Evolutionary conservation across 1,140 invertebrate genomes (phyloP).

Genomic region (Neodiprion virginianus): DNA sequence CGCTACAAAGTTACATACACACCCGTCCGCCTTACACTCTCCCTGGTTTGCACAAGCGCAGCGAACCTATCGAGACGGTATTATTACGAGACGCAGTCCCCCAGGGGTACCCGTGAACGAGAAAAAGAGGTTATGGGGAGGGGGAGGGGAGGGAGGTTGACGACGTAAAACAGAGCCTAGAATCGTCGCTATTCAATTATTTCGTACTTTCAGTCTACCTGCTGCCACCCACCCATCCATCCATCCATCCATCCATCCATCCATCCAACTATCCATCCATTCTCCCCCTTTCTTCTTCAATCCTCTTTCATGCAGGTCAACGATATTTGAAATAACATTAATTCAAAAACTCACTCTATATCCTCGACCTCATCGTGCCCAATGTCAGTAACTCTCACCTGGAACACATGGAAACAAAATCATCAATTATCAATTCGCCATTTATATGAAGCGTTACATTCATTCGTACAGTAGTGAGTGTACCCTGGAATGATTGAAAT

Average conservation of each 20-base stretch:
- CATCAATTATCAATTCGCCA: not conserved
- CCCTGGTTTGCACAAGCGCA: not conserved
- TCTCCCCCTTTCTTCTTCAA: too few species aligned
- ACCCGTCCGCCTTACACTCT: not conserved
- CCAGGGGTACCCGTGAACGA: conserved; percentile 21
- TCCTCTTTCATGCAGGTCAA: too few species aligned
- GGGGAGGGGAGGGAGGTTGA: not conserved
- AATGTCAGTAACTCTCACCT: not conserved
- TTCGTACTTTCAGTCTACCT: conserved; percentile 55
- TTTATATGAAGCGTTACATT: not conserved
- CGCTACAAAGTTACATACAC: too few species aligned
- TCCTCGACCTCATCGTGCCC: not conserved
- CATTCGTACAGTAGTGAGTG: not conserved
- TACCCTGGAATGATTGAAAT: too few species aligned
- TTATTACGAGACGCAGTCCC: conserved; percentile 43
- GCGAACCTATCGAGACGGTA: conserved; percentile 32
- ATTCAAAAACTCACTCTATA: not conserved
- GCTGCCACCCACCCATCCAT: conserved; percentile 8
- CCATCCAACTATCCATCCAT: too few species aligned
- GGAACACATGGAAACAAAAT: not conserved
- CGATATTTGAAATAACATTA: too few species aligned
- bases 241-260: too few species aligned
- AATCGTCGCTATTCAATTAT: conserved; percentile 51
- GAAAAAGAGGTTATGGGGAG: conserved; percentile 14
- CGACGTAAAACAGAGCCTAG: conserved; percentile 18